A percentile compares a stretch with the other conserved stretches of the same genome.
Evolutionary conservation across 35 echinoderm and acorn worm species (phyloP).

Genomic region (Strongylocentrotus purpuratus): DNA sequence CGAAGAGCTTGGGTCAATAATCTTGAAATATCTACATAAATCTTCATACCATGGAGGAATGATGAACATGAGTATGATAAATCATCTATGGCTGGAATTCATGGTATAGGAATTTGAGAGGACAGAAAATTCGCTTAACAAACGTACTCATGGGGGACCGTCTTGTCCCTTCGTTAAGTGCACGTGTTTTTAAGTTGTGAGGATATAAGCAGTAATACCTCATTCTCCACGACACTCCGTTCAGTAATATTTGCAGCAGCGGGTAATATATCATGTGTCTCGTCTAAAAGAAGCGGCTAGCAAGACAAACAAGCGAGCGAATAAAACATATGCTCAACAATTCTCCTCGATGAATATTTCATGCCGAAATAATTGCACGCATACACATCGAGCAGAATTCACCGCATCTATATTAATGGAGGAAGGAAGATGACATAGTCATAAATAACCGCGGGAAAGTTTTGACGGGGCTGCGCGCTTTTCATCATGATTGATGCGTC

Average conservation of each 20-base stretch:
- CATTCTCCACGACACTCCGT: not conserved
- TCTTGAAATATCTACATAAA: not conserved
- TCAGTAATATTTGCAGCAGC: not conserved
- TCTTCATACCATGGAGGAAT: not conserved
- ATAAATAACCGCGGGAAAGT: not conserved
- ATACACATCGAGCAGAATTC: not conserved
- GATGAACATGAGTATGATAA: slow-evolving; percentile 1
- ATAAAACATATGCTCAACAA: slow-evolving; percentile 19
- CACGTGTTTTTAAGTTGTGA: not conserved
- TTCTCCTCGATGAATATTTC: not conserved
- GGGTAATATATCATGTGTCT: not conserved
- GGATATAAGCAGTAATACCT: not conserved
- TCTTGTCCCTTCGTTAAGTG: not conserved
- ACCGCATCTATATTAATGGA: not conserved
- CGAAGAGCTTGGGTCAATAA: not conserved
- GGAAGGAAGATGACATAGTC: not conserved
- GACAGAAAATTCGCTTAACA: not conserved
- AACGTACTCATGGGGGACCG: not conserved
- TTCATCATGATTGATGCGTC: not conserved
- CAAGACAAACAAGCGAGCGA: not conserved
- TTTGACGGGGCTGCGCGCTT: not conserved
- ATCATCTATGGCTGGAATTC: not conserved
- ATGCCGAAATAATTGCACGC: slow-evolving; percentile 1
- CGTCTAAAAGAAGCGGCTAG: not conserved
- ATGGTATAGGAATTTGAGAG: not conserved